Evolutionary conservation across 2,888 invertebrate genomes (phyloP).

Genomic region (Teleogryllus oceanicus): DNA sequence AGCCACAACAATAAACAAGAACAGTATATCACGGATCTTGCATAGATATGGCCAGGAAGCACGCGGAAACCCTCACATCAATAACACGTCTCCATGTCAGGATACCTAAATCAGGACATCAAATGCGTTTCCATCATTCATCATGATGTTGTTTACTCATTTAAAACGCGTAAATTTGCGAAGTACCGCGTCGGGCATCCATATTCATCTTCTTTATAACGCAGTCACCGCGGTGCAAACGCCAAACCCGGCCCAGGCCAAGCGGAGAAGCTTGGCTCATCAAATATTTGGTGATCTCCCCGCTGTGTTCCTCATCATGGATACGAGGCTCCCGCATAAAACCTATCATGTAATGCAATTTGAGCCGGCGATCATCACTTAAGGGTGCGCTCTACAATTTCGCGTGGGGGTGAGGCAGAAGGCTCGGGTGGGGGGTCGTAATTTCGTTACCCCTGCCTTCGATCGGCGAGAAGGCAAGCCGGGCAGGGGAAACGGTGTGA

Average conservation of each 20-base stretch:
- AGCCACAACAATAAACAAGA: too few relatives aligned
- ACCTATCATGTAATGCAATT: neutral
- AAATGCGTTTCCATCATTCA: neutral
- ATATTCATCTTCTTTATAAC: neutral
- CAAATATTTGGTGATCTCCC: neutral
- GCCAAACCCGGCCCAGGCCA: neutral
- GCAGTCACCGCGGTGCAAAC: neutral
- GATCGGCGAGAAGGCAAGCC: too few relatives aligned
- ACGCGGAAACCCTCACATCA: too few relatives aligned
- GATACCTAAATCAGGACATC: neutral
- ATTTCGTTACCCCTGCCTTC: too few relatives aligned
- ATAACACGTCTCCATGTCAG: neutral
- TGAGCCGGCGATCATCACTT: neutral
- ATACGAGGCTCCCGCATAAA: neutral
- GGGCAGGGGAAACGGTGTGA: too few relatives aligned
- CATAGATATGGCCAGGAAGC: too few relatives aligned
- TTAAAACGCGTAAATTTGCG: slow-evolving; percentile 1
- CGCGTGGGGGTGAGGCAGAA: too few relatives aligned
- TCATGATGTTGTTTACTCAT: neutral
- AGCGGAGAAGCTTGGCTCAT: neutral
- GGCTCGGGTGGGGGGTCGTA: too few relatives aligned
- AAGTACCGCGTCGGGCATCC: neutral
- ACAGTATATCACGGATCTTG: too few relatives aligned
- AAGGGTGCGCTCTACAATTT: too few relatives aligned
- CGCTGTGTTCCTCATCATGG: neutral